A percentile compares a stretch with the other conserved stretches of the same genome.
These are phyloP conservation scores for Phrynosoma platyrhinos DNA, from an alignment of 2,113 vertebrate species.

Conservation along the genomic window DNA sequence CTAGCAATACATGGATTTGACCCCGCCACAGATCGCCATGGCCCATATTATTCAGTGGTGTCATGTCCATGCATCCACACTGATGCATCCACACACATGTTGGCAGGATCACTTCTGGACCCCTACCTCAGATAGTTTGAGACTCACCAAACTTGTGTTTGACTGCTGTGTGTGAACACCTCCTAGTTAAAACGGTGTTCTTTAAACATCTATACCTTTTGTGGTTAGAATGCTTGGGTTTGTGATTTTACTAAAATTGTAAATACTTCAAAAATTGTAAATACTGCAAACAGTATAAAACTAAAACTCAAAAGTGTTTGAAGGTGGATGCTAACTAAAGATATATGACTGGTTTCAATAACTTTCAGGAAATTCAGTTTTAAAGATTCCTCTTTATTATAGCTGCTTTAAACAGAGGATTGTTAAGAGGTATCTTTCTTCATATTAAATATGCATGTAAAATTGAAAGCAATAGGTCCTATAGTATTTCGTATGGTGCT, in stretches of 20 bases:
- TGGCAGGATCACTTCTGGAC: too few species aligned
- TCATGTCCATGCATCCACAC: too few species aligned
- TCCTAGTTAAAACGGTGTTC: too few species aligned
- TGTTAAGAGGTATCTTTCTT: not conserved
- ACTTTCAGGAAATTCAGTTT: not conserved
- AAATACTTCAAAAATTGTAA: not conserved
- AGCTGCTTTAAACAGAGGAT: not conserved
- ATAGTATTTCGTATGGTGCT: not conserved
- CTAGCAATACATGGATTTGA: too few species aligned
- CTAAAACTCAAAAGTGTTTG: not conserved
- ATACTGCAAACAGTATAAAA: not conserved
- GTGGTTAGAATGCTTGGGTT: not conserved
- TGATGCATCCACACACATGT: too few species aligned
- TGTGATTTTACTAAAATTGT: not conserved
- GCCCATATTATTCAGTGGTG: too few species aligned
- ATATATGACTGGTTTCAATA: not conserved
- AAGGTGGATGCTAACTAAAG: not conserved
- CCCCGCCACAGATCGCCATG: too few species aligned
- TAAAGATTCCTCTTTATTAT: not conserved
- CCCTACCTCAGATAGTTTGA: too few species aligned
- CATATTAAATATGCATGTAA: not conserved
- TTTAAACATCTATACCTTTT: not conserved
- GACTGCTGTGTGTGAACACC: not conserved
- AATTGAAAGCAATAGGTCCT: not conserved
- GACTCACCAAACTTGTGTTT: not conserved